Evolutionary conservation across 1,140 invertebrate genomes (phyloP), one percentile per base, ranked within the genome.

Genomic region (Bombus ignitus): DNA sequence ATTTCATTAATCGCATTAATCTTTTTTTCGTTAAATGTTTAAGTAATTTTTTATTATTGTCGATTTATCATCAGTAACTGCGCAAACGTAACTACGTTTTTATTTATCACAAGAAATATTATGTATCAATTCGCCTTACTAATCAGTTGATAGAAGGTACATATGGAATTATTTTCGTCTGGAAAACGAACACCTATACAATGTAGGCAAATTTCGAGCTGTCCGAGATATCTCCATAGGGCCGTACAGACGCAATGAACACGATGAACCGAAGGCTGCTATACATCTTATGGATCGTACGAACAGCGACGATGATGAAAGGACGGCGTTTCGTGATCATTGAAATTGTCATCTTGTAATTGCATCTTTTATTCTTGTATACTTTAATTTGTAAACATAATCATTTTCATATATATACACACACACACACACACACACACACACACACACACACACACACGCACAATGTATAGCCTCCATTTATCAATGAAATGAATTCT

Each of bases 171-270:
- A 98, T 94, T 98, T 99, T 95, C 98, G 98, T 25, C 94, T 99
- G 85, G 98, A 99, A 95, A 99, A 99, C 95, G 98, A 99, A 93
- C 98, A 99, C 96, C 95, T 99, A 32, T 99, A 99, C 95, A 99
- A 99, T 95, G 98, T 98, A 95, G 98, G 98, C 95, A 98, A 99
- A 95, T 99, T 99, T 95, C 96, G 98, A 94, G 98, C 98, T 1
- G 98, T 99, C 2, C 94, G 89, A 32, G 88, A 90, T 93, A 99
- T 99, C 88, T 98, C 97, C 6, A 97, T 99, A 42, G 98, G 97
- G 18, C 98, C 98, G 4, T 96, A 98, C 81, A 97, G 42, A 73
- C 44, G 95, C 13, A 95, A 95, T 0, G 92, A 94, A 18, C 94
- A 95, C 57, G 90, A 95, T 65, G 92, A 94, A 42, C 93, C 93